Conservation (phyloP, 2,888 invertebrate genomes). For the Amblyjoppa fuscipennis region DNA sequence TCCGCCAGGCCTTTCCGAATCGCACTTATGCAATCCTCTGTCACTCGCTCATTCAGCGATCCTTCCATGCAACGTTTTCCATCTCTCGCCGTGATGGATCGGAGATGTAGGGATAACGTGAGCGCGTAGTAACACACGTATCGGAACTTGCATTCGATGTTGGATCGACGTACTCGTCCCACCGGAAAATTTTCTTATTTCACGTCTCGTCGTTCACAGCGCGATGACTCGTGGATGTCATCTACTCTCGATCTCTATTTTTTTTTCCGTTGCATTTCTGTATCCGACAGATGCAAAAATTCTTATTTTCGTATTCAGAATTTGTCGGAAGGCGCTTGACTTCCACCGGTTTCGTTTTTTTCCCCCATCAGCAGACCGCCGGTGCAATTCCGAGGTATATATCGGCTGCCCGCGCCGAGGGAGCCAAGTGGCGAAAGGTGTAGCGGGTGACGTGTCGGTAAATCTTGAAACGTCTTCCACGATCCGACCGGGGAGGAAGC, state of each 20-base stretch:
- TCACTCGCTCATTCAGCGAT: not conserved
- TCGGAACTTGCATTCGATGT: not conserved
- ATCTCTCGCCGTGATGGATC: slow-evolving; percentile 22
- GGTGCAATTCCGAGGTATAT: slow-evolving; percentile 52
- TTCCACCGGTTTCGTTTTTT: slow-evolving; percentile 23
- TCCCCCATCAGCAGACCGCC: slow-evolving; percentile 19
- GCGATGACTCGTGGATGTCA: slow-evolving; percentile 20
- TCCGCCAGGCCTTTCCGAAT: not conserved
- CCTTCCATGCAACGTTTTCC: slow-evolving; percentile 18
- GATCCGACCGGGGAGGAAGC: slow-evolving; percentile 36
- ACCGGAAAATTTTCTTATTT: not conserved
- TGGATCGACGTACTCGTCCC: not conserved
- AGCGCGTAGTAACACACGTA: not conserved
- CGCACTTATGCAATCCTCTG: not conserved
- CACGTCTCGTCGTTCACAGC: not conserved
- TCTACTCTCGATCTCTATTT: not conserved
- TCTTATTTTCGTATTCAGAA: slow-evolving; percentile 52
- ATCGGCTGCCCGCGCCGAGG: slow-evolving; percentile 22
- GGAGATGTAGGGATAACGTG: slow-evolving; percentile 29
- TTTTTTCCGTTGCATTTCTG: not conserved
- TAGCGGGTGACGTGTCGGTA: slow-evolving; percentile 35
- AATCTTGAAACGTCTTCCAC: slow-evolving; percentile 27
- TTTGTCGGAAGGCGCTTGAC: slow-evolving; percentile 42
- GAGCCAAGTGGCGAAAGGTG: slow-evolving; percentile 55
- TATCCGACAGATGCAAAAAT: slow-evolving; percentile 39